These are phyloP conservation scores for Crenuchus spilurus DNA, from an alignment of 2,797 vertebrate species.

Conservation along the genomic window DNA sequence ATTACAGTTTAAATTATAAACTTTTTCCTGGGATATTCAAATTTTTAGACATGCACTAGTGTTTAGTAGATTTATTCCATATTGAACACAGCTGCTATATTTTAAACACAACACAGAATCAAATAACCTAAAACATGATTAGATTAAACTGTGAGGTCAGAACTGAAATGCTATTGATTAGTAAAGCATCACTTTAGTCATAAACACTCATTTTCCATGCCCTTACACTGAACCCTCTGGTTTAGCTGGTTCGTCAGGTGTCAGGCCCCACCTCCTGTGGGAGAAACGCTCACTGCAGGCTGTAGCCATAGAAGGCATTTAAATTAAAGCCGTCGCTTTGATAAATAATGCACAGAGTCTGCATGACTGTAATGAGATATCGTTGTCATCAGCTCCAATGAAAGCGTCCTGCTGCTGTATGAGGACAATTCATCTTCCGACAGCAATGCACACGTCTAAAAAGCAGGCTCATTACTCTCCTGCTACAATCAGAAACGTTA, in stretches of 20 bases:
- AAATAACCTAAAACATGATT: neutral
- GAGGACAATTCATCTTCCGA: conserved; percentile 24
- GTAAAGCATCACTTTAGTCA: conserved; percentile 6
- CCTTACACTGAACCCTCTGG: conserved; percentile 10
- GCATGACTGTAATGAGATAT: conserved; percentile 55
- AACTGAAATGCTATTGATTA: neutral
- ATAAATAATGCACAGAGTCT: conserved; percentile 61
- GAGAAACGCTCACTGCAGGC: neutral
- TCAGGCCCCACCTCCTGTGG: neutral
- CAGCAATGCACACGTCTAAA: neutral
- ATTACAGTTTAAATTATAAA: too few relatives aligned
- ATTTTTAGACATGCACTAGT: too few relatives aligned
- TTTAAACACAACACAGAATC: too few relatives aligned
- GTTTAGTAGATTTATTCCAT: too few relatives aligned
- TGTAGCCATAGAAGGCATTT: conserved; percentile 24
- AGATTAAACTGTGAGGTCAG: neutral
- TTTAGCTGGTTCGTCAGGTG: neutral
- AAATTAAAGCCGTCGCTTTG: conserved; percentile 31
- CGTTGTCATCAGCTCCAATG: conserved; percentile 7
- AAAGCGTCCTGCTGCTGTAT: conserved; percentile 27
- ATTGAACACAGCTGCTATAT: too few relatives aligned
- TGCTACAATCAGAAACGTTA: too few relatives aligned
- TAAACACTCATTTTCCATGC: neutral
- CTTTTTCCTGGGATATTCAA: too few relatives aligned
- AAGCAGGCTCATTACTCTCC: too few relatives aligned